phyloP scores from a whole-genome alignment of 2,113 vertebrate genomes.

The Monopterus albus region DNA sequence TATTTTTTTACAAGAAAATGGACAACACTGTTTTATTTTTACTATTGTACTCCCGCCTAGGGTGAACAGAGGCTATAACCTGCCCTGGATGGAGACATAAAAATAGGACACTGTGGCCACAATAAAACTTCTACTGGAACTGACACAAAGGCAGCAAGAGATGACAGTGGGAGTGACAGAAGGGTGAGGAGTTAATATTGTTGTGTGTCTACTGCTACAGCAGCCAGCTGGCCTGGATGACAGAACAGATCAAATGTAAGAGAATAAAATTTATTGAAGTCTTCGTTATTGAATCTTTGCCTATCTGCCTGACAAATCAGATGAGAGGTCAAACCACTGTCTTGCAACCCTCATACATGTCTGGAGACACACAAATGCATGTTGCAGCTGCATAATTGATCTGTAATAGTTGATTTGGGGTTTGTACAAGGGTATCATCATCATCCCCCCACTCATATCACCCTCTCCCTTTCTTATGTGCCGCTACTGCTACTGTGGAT shows the following conservation, averaged over 20 bases:
- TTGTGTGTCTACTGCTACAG: neutral
- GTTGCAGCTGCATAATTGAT: slow-evolving; percentile 17
- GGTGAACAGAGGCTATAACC: neutral
- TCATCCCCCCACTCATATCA: slow-evolving; percentile 45
- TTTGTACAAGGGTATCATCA: slow-evolving; percentile 32
- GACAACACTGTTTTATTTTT: slow-evolving; percentile 1
- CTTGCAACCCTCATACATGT: neutral
- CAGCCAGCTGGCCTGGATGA: slow-evolving; percentile 9
- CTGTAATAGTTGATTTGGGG: slow-evolving; percentile 14
- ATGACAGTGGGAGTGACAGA: neutral
- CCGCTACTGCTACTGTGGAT: slow-evolving; percentile 43
- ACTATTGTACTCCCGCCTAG: neutral
- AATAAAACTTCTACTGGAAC: neutral
- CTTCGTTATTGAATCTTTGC: no score
- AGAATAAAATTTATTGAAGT: no score
- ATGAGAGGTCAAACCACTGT: slow-evolving; percentile 16
- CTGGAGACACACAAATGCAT: slow-evolving; percentile 11
- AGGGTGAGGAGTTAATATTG: no score
- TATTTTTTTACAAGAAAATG: neutral
- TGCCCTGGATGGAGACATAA: neutral
- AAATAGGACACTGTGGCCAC: neutral
- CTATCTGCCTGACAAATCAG: slow-evolving; percentile 26
- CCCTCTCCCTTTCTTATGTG: neutral
- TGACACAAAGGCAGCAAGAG: neutral
- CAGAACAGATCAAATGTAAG: no score